Percentiles rank a stretch among this genome's conserved stretches.
phyloP scores from a whole-genome alignment of 1,140 invertebrate species.

The Aphidius ervi region DNA sequence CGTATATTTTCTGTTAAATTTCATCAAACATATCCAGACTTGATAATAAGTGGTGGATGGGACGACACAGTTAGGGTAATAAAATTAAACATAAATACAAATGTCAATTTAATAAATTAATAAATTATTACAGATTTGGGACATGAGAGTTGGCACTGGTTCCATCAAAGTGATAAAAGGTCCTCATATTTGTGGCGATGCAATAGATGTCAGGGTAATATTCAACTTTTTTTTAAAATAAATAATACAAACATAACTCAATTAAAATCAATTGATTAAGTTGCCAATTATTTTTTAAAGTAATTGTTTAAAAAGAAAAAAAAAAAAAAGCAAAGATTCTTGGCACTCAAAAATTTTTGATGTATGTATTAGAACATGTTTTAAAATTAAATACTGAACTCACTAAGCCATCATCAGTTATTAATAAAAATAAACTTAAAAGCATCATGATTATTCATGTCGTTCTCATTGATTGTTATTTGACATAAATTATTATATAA shows the following conservation, averaged over 20 bases:
- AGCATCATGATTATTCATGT: conserved; percentile 23
- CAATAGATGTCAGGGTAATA: conserved; percentile 37
- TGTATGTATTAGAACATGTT: background rate
- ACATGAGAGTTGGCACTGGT: conserved; percentile 29
- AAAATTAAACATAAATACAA: conserved; percentile 2
- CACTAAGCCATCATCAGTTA: conserved; percentile 11
- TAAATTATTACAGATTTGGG: conserved; percentile 38
- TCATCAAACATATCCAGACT: conserved; percentile 31
- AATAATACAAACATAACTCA: conserved; percentile 3
- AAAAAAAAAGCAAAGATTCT: background rate
- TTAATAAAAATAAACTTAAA: conserved; percentile 15
- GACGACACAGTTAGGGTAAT: conserved; percentile 40
- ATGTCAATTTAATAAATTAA: conserved; percentile 9
- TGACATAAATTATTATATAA: background rate
- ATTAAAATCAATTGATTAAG: conserved; percentile 3
- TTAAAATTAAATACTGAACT: conserved; percentile 22
- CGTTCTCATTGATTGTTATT: conserved; percentile 4
- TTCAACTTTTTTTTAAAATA: background rate
- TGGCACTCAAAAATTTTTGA: background rate
- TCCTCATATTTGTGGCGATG: conserved; percentile 42
- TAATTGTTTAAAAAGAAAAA: background rate
- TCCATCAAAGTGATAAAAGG: conserved; percentile 35
- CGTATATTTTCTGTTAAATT: conserved; percentile 39
- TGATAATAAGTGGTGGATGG: conserved; percentile 43
- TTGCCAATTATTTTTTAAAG: background rate